Percentiles rank a stretch among this genome's conserved stretches.
phyloP scores from a whole-genome alignment of 1,140 invertebrate species.

The fruit fly (Drosophila melanogaster) region Release_6_plus_ISO1_MT NC_004354.4:148001-148500 shows the following conservation, averaged over 20 bases:
- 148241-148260: constrained; percentile 57
- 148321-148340: constrained; percentile 40
- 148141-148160: no score
- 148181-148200: constrained; percentile 12
- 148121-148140: no score
- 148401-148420: constrained; percentile 84
- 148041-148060: neutral
- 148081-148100: no score
- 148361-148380: constrained; percentile 10
- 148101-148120: no score
- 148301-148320: constrained; percentile 35
- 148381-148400: constrained; percentile 59
- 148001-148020: no score
- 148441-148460: constrained; percentile 33
- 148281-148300: constrained; percentile 9
- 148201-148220: constrained; percentile 31
- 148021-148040: no score
- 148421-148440: constrained; percentile 81
- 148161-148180: no score
- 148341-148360: constrained; percentile 23
- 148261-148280: constrained; percentile 45
- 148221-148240: constrained; percentile 35
- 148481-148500: constrained; percentile 24
- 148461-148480: constrained; percentile 35
- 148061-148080: neutral